Evolutionary conservation across 2,888 invertebrate genomes (phyloP).

Genomic region (Cheilosia scutellata): DNA sequence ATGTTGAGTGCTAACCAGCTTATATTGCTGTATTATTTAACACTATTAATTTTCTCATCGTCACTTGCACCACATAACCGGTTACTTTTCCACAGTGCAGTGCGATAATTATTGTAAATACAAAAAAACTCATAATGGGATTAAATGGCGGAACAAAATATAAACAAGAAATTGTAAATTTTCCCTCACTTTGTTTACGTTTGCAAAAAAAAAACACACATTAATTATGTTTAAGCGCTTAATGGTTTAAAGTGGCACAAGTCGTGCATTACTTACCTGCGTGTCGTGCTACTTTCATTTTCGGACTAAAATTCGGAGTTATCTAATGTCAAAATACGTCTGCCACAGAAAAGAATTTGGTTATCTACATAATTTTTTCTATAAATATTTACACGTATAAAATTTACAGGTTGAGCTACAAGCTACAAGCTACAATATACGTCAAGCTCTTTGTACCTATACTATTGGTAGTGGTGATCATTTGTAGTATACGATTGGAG

Average conservation of each 20-base stretch:
- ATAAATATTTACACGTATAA: conserved; percentile 17
- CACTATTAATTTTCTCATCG: conserved; percentile 19
- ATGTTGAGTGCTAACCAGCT: conserved; percentile 15
- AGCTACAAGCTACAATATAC: conserved; percentile 25
- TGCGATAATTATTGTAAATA: not conserved
- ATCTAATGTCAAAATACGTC: not conserved
- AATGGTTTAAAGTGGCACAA: conserved; percentile 16
- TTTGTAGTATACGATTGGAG: conserved; percentile 16
- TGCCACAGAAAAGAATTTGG: not conserved
- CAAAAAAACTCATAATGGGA: conserved; percentile 18
- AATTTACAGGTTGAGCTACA: too few relatives aligned
- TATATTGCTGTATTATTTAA: conserved; percentile 35
- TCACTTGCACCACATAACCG: conserved; percentile 16
- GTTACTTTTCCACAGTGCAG: conserved; percentile 2
- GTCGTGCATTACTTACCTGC: not conserved
- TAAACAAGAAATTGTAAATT: conserved; percentile 9
- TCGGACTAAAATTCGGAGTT: conserved; percentile 18
- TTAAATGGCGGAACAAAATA: conserved; percentile 28
- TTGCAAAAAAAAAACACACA: conserved; percentile 4
- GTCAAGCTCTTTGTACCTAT: conserved; percentile 2
- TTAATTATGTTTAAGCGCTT: conserved; percentile 13
- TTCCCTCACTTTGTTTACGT: conserved; percentile 13
- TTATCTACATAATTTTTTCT: not conserved
- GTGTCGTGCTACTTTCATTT: conserved; percentile 26
- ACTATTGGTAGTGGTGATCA: not conserved